These are phyloP conservation scores for Dermolepida albohirtum DNA, from an alignment of 2,888 invertebrate genomes.

Conservation along the genomic window DNA sequence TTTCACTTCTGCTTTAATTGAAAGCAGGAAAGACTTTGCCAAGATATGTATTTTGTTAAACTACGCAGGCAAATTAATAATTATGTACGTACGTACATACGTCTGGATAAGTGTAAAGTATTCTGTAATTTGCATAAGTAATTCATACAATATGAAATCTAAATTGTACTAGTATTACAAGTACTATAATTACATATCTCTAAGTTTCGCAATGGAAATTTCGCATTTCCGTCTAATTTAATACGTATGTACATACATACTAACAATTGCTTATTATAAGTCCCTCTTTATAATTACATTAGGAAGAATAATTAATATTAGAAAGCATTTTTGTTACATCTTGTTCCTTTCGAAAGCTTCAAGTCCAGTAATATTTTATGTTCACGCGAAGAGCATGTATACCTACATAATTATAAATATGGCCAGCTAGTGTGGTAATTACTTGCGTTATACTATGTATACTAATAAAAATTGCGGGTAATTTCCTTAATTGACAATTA, in stretches of 20 bases:
- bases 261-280: not conserved
- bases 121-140: conserved; percentile 26
- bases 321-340: too few relatives aligned
- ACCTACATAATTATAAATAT: conserved; percentile 28
- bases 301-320: not conserved
- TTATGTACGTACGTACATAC: not conserved
- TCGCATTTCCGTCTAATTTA: conserved; percentile 27
- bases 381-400: not conserved
- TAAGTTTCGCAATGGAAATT: conserved; percentile 24
- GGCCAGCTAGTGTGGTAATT: conserved; percentile 22
- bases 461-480: conserved; percentile 48
- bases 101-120: too few relatives aligned
- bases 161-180: not conserved
- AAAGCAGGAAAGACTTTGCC: not conserved
- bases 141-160: conserved; percentile 9
- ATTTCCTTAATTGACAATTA: conserved; percentile 61
- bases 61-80: not conserved
- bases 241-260: conserved; percentile 11
- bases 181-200: conserved; percentile 12
- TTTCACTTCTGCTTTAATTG: conserved; percentile 11
- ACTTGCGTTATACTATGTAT: conserved; percentile 16
- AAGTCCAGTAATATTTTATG: too few relatives aligned
- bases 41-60: too few relatives aligned
- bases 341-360: too few relatives aligned
- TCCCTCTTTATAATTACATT: not conserved